Percentiles rank a stretch among this genome's conserved stretches.
Evolutionary conservation across 2,888 invertebrate genomes (phyloP).

Genomic region (Calliphora vomitoria): DNA sequence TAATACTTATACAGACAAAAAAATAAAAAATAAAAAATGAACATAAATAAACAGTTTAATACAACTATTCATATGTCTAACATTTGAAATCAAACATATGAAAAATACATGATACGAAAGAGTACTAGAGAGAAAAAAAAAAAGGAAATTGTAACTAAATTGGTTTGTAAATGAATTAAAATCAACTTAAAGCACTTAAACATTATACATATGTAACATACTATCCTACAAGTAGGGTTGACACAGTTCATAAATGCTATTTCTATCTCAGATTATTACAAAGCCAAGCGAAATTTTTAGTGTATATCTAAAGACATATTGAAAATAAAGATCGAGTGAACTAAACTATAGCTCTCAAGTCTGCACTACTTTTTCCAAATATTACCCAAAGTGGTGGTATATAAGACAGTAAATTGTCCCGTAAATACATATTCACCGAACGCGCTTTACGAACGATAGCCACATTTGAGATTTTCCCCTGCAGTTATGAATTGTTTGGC

Average conservation of each 20-base stretch:
- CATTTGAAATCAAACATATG: background rate
- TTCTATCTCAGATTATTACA: background rate
- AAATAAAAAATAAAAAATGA: background rate
- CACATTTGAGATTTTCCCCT: no score
- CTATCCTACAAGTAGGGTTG: background rate
- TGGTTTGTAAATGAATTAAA: slow-evolving; percentile 40
- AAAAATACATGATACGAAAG: background rate
- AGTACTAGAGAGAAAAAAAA: slow-evolving; percentile 9
- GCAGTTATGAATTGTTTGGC: no score
- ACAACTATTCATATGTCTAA: background rate
- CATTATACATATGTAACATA: background rate
- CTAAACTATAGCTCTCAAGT: no score
- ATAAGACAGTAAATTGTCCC: no score
- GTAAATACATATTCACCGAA: no score
- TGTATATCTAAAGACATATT: no score
- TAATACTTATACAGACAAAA: slow-evolving; percentile 6
- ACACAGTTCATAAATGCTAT: background rate
- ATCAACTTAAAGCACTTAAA: background rate
- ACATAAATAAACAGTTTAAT: slow-evolving; percentile 35
- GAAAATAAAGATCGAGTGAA: background rate
- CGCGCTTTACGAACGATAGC: no score
- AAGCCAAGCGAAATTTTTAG: background rate
- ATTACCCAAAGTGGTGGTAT: no score
- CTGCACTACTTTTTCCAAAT: no score
- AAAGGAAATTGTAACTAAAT: slow-evolving; percentile 55